Base-by-base conservation (phyloP, 2,797 vertebrate genomes). In the Euthynnus affinis region DNA sequence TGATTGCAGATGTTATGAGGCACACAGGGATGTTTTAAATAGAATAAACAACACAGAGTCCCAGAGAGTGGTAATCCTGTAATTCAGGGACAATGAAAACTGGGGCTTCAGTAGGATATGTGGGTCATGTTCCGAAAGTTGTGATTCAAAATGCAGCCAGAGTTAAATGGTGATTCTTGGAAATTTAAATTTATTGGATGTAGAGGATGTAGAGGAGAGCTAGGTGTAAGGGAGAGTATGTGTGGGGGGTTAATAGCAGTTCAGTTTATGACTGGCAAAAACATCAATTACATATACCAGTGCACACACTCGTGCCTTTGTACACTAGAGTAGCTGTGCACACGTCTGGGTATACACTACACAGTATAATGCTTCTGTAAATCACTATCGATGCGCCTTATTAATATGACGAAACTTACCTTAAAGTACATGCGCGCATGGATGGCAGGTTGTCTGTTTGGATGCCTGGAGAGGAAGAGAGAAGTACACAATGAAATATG, bases 241-340 rank as follows among this genome's bases (percentile, higher is more conserved):
- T 27, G 37, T 53, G 42, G 27, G 32, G 2, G 37, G 42, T 58
- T 70, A 34, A 81, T 81, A 27, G 60, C 71, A 77, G 59, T 62
- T 81, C 42, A 67, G 46, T 86, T 86, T 86, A 87, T 81, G 69
- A 76, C 66, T 56, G 17, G 46, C 32, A 83, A 81, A 87, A 86
- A 80, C 78, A 88, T 87, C 69, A 87, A 87, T 88, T 90, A 91
- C 84, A 85, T 79, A 83, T 77, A 68, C 51, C 58, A 81, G 61
- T 89, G 76, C 84, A 72, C 86, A 86, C 71, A 56, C 32, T 84
- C 67, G 82, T 85, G 65, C 53, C 23, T 32, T 59, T 56, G 82
- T 60, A 62, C 83, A 80, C 74, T 64, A n/a, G 58, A 66, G 65
- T 75, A 74, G 63, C 25, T 72, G 56, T 65, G 71, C 66, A 76